Conservation (phyloP, 2,888 invertebrate species). For the Orchesellides sinensis region DNA sequence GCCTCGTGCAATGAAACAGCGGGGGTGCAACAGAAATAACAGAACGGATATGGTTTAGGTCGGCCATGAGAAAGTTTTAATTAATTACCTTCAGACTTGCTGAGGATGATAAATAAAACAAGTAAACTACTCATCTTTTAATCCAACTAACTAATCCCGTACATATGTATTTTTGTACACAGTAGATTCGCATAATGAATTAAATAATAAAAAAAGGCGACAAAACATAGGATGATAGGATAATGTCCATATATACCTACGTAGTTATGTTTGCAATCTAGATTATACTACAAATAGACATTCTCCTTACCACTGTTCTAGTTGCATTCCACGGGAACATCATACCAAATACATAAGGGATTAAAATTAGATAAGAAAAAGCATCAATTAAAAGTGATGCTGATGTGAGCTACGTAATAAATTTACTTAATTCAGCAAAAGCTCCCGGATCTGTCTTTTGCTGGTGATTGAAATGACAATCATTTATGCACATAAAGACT, state of each 20-base stretch:
- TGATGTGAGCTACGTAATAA: conserved; percentile 14
- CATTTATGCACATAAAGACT: no score
- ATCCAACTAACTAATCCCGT: background rate
- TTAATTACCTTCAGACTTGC: conserved; percentile 47
- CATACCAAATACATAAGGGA: background rate
- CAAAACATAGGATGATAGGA: no score
- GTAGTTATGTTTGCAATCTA: background rate
- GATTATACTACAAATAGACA: no score
- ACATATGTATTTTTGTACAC: background rate
- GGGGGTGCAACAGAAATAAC: conserved; percentile 17
- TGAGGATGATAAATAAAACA: conserved; percentile 9
- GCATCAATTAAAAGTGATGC: conserved; percentile 19
- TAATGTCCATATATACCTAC: no score
- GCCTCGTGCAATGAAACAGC: background rate
- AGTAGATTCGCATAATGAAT: background rate
- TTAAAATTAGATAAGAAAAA: background rate
- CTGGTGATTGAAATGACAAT: conserved; percentile 28
- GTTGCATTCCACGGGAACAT: no score
- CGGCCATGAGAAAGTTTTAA: conserved; percentile 54
- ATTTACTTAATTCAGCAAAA: conserved; percentile 15
- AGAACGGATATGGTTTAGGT: conserved; percentile 53
- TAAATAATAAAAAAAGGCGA: no score
- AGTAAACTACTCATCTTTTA: conserved; percentile 19
- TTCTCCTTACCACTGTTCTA: no score
- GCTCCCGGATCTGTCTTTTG: background rate